A percentile compares a stretch with the other conserved stretches of the same genome.
Evolutionary conservation across 2,797 vertebrate species (phyloP).

Genomic region (Acomys russatus): DNA sequence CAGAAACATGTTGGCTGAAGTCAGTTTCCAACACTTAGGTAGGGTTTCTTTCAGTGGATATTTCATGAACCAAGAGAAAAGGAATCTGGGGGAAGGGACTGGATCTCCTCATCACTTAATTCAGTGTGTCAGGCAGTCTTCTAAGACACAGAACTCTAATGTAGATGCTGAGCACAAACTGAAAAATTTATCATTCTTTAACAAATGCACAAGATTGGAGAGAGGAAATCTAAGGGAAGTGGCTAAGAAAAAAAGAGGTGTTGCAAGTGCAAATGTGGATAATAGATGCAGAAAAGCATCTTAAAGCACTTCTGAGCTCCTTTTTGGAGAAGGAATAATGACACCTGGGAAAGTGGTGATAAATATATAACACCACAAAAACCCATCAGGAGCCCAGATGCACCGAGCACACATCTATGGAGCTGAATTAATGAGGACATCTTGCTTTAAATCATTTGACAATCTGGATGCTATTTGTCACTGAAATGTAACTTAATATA

Average conservation of each 20-base stretch:
- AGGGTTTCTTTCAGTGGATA: not conserved
- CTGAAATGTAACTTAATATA: constrained; percentile 75
- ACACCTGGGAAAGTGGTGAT: constrained; percentile 63
- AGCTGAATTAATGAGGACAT: constrained; percentile 79
- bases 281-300: constrained; percentile 12
- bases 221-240: constrained; percentile 1
- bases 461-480: constrained; percentile 74
- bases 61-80: not conserved
- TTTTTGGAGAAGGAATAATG: constrained; percentile 5
- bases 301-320: constrained; percentile 41
- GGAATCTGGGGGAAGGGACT: not conserved
- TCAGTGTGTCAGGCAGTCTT: not conserved
- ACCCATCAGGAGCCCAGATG: constrained; percentile 36
- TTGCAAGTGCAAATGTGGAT: not conserved
- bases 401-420: not conserved
- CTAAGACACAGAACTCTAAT: not conserved
- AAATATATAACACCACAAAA: constrained; percentile 75
- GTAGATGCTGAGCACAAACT: not conserved
- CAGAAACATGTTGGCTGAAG: not conserved
- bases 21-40: not conserved
- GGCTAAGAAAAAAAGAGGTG: not conserved
- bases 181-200: constrained; percentile 40
- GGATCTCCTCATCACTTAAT: constrained; percentile 7
- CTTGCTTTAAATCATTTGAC: constrained; percentile 79
- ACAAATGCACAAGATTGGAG: not conserved